Percentiles rank a stretch among this genome's conserved stretches.
These are phyloP conservation scores for Linurgus olivaceus DNA, from an alignment of 2,797 vertebrate genomes.

Conservation along the genomic window DNA sequence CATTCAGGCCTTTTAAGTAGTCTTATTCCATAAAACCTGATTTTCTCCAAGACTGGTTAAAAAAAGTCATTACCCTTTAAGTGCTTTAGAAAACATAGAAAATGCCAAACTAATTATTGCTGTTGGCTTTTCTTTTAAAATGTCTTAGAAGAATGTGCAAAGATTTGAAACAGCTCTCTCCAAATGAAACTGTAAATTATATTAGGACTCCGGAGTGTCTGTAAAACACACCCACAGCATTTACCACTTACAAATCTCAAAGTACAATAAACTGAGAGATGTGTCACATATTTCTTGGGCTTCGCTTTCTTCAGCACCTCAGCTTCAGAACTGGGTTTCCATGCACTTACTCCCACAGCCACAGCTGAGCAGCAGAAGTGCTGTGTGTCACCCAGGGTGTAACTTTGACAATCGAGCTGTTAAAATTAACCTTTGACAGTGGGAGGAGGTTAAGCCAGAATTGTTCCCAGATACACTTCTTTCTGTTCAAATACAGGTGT, in stretches of 20 bases:
- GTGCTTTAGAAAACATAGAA: conserved; percentile 41
- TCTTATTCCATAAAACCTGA: conserved; percentile 16
- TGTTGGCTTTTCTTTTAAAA: conserved; percentile 39
- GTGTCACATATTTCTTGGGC: background rate
- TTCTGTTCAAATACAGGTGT: background rate
- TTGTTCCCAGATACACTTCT: background rate
- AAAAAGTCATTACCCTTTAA: conserved; percentile 30
- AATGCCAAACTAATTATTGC: conserved; percentile 60
- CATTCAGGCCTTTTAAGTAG: background rate
- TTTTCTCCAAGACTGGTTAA: conserved; percentile 1
- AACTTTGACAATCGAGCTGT: background rate
- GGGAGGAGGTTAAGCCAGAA: background rate
- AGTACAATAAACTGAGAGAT: background rate
- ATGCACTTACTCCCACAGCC: background rate
- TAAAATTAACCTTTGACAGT: conserved; percentile 12
- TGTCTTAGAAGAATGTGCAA: background rate
- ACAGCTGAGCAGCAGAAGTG: background rate
- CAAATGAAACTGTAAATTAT: conserved; percentile 41
- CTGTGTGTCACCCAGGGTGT: background rate
- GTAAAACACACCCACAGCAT: conserved; percentile 30
- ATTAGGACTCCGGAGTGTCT: background rate
- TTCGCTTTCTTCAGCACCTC: background rate
- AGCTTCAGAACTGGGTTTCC: background rate
- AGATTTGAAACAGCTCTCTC: conserved; percentile 32
- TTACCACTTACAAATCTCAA: conserved; percentile 38